Base-by-base conservation (phyloP, 1,140 invertebrate species). In the Rhizoglyphus robini region DNA sequence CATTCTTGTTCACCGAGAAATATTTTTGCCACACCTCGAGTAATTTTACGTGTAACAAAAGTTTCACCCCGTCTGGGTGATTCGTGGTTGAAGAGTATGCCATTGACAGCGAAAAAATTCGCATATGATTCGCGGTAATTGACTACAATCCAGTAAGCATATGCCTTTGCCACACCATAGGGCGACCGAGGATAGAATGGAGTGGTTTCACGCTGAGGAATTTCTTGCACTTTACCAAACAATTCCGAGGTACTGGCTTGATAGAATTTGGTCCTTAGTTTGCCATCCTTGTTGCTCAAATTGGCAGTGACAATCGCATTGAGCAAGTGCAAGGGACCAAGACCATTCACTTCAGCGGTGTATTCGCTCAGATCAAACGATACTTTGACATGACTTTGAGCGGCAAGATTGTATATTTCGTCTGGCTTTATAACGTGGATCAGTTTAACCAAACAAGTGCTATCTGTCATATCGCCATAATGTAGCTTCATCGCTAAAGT, bases 181-280 rank as follows among this genome's bases (percentile, higher is more conserved):
- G 96, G 96, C n/a, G 95, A 99, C 73, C 95, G 79, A 4, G 96
- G 96, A 80, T 98, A 98, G 76, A 99, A 99, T 3, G 95, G 95
- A 3, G 96, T 99, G 46, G 87, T 94, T 78, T 99, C 96, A 74
- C 82, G 95, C 75, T 99, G 96, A 2, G 96, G 96, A 57, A 90
- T 87, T 79, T 99, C 90, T 54, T 86, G 84, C 1, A 96, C 94
- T 79, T 94, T 94, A n/a, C 96, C 96, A 76, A 93, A 99, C 54
- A 99, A 78, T 78, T 99, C 96, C 32, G 93, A 97, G 0, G 96
- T 99, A 0, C 94, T 98, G 0, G 96, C 96, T 76, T 99, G 93
- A 79, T 99, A 99, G 76, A 98, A 97, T 72, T 83, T 86, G 0
- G 96, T 87, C 46, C 82, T 78, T 65, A 87, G 86, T 68, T 90